A percentile compares a stretch with the other conserved stretches of the same genome.
Evolutionary conservation across 2,888 invertebrate genomes (phyloP).

Genomic region (Netelia virgata): DNA sequence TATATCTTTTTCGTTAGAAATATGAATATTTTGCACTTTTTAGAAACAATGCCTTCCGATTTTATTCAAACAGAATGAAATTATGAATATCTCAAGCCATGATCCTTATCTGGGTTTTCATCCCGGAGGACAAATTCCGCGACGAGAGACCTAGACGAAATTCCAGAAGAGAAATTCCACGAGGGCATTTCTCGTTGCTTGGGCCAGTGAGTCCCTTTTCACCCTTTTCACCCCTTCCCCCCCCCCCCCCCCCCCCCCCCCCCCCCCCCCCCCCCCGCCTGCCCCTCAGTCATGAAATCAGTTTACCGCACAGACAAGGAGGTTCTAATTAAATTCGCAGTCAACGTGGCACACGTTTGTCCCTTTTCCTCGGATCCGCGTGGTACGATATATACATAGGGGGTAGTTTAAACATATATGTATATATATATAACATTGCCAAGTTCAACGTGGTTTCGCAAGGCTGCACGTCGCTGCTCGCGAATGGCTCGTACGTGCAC

Average conservation of each 20-base stretch:
- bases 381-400: constrained; percentile 2
- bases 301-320: constrained; percentile 63
- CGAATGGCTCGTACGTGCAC: constrained; percentile 62
- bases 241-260: not conserved
- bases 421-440: constrained; percentile 7
- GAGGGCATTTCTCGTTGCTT: constrained; percentile 36
- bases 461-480: constrained; percentile 54
- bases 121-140: constrained; percentile 28
- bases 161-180: constrained; percentile 48
- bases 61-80: not conserved
- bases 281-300: constrained; percentile 61
- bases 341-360: constrained; percentile 45
- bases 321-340: constrained; percentile 69
- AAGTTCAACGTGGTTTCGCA: constrained; percentile 46
- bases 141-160: constrained; percentile 16
- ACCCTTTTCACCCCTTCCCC: not conserved
- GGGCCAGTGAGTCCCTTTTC: constrained; percentile 26
- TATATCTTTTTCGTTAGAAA: not conserved
- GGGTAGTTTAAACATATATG: not conserved
- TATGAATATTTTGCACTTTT: not conserved
- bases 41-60: not conserved
- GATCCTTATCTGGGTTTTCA: not conserved
- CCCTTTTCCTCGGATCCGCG: constrained; percentile 9
- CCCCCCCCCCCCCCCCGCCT: not conserved
- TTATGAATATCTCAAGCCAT: not conserved